Evolutionary conservation across 2,113 vertebrate genomes (phyloP).

Genomic region (Corydoras maculifer): DNA sequence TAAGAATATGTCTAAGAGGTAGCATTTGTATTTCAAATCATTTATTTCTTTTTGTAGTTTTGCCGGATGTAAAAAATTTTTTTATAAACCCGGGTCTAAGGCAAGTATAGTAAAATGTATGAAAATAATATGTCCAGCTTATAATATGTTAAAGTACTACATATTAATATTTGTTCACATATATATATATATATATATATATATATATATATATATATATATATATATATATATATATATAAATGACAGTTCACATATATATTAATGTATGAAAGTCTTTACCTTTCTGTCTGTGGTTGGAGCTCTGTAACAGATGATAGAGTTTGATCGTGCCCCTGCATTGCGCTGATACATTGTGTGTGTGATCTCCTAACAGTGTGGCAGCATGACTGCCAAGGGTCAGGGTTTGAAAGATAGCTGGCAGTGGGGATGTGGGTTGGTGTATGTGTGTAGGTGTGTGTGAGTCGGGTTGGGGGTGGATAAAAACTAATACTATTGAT

Average conservation of each 20-base stretch:
- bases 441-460: slow-evolving; percentile 29
- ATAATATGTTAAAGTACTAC: no score
- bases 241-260: not conserved
- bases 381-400: slow-evolving; percentile 31
- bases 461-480: slow-evolving; percentile 11
- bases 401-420: slow-evolving; percentile 43
- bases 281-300: slow-evolving; percentile 32
- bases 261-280: slow-evolving; percentile 6
- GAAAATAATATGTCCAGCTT: no score
- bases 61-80: no score
- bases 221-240: no score
- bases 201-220: no score
- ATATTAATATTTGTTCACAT: no score
- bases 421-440: slow-evolving; percentile 7
- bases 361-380: slow-evolving; percentile 55
- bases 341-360: slow-evolving; percentile 44
- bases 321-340: slow-evolving; percentile 42
- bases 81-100: no score
- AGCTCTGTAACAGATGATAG: slow-evolving; percentile 20
- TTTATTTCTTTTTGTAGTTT: no score
- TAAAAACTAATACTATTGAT: slow-evolving; percentile 37
- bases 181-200: no score
- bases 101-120: no score
- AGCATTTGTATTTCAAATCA: no score
- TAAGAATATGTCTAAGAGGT: no score